phyloP scores from a whole-genome alignment of 2,113 vertebrate species.

The Cottus gobio region DNA sequence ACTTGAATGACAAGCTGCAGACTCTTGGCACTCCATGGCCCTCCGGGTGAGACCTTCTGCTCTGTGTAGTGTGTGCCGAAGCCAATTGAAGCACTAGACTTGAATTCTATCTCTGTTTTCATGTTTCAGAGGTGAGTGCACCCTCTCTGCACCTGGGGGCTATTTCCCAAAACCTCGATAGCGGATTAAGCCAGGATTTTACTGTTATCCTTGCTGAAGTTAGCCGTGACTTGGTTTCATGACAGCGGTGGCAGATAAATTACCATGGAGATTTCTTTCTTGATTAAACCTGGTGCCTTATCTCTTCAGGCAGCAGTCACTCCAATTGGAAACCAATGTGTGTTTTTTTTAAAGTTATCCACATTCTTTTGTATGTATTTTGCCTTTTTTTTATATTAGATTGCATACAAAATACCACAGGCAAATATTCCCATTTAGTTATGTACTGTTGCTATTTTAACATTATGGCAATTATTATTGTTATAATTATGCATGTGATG shows the following conservation, averaged over 20 bases:
- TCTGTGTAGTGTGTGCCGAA: background rate
- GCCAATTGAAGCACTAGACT: constrained; percentile 1
- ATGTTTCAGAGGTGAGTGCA: background rate
- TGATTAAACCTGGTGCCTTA: background rate
- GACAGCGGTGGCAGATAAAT: background rate
- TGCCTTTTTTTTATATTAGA: background rate
- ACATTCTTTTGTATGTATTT: background rate
- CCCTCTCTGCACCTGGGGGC: background rate
- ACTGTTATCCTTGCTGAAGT: background rate
- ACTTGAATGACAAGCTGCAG: constrained; percentile 7
- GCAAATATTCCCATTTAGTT: too few relatives aligned
- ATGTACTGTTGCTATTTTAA: background rate
- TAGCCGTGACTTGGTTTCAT: background rate
- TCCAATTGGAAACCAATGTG: background rate
- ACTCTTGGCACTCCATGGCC: constrained; percentile 1
- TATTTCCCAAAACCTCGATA: background rate
- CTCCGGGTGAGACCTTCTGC: constrained; percentile 11
- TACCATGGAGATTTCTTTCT: background rate
- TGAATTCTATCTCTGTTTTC: background rate
- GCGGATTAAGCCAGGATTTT: background rate
- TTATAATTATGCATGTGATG: too few relatives aligned
- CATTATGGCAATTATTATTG: background rate
- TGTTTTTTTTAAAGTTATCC: background rate
- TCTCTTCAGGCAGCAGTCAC: background rate
- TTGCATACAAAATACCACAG: background rate